Base-by-base conservation (phyloP, 2,888 invertebrate species). In the Ariolimax columbianus region DNA sequence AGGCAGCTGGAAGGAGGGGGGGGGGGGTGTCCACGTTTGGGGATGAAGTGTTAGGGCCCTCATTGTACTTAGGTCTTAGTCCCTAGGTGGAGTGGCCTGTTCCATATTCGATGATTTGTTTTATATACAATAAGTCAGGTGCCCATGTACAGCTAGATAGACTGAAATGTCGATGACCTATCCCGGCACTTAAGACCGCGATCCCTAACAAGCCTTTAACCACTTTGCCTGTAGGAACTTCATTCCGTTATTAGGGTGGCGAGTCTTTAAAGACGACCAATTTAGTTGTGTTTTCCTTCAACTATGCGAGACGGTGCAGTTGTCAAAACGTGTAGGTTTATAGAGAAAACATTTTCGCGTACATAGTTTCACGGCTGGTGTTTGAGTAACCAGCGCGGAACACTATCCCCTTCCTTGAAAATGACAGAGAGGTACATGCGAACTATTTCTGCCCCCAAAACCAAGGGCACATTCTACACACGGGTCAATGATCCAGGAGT, bases 311-410 rank as follows among this genome's bases (percentile, higher is more conserved):
- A 19, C 36, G 38, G 23, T 30, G n/a, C 47, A 75, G 47, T 75
- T 43, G 47, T 75, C 47, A 30, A 75, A 75, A 14, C 73, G 9
- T 17, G 14, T 2, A 2, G 14, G 73, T 75, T 75, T 75, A 47
- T n/a, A 30, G 0, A 75, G 47, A 75, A 75, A 75, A 75, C 47
- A 75, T 75, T 47, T 30, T 30, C 30, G 43, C 73, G 30, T 30
- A 14, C 14, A 17, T 3, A 30, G 2, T 43, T 47, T 4, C 30
- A 1, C n/a, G n/a, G 30, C 23, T 43, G 73, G 11, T 75, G 43
- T 47, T 47, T 43, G 19, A 17, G 30, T 47, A 43, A 47, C 73
- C 9, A 72, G 40, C 23, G 26, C 40, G 40, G 2, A n/a, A 33
- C 33, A 1, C 6, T 17, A 40, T 72, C 26, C 40, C 26, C 40